phyloP scores from a whole-genome alignment of 37 sponge, comb jelly and placozoan genomes.

The Mnemiopsis leidyi region DNA sequence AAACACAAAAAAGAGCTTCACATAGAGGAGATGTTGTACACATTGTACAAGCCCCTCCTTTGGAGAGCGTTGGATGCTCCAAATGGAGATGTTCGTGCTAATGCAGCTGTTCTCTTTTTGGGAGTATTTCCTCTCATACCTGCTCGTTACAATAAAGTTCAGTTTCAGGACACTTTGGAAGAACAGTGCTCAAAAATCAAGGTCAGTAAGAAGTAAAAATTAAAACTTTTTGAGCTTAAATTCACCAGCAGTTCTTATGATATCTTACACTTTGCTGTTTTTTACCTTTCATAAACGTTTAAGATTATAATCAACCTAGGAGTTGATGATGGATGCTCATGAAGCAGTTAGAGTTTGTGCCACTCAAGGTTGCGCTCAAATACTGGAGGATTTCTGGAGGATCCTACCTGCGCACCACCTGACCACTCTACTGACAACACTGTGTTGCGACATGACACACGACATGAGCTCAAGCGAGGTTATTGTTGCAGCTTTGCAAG shows the following conservation, averaged over 20 bases:
- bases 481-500: neutral
- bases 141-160: neutral
- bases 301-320: neutral
- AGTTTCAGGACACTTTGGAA: neutral
- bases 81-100: constrained; percentile 19
- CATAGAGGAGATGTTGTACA: neutral
- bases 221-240: neutral
- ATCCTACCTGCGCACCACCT: neutral
- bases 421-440: neutral
- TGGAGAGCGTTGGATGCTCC: neutral
- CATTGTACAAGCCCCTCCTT: neutral
- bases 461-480: neutral
- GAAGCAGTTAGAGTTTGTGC: neutral
- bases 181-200: neutral
- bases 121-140: neutral
- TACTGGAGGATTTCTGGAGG: neutral
- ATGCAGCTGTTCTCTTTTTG: neutral
- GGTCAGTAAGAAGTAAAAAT: neutral
- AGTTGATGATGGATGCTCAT: neutral
- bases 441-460: neutral
- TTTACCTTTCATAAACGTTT: neutral
- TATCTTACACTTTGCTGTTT: neutral
- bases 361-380: neutral
- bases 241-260: neutral
- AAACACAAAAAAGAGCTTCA: neutral